Percentiles rank a stretch among this genome's conserved stretches.
These are phyloP conservation scores for Drosophila rufa DNA, from an alignment of 1,140 invertebrate species.

Conservation along the genomic window DNA sequence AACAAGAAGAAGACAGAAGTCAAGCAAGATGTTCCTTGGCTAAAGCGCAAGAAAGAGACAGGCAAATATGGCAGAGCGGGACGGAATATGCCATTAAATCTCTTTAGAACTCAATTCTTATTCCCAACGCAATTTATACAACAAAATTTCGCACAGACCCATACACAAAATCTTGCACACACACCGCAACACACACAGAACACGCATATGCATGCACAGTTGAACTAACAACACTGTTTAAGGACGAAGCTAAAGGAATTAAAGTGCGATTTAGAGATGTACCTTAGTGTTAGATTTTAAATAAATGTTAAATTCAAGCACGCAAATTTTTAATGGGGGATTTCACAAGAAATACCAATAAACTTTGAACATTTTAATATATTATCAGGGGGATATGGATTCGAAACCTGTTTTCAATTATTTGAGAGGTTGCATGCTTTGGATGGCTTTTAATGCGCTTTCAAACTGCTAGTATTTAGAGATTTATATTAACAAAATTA, in stretches of 20 bases:
- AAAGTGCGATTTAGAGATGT: background rate
- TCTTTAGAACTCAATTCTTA: slow-evolving; percentile 84
- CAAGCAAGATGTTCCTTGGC: slow-evolving; percentile 36
- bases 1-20: slow-evolving; percentile 27
- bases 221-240: slow-evolving; percentile 13
- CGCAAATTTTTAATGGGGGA: background rate
- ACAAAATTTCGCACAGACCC: slow-evolving; percentile 69
- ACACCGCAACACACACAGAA: background rate
- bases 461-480: background rate
- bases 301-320: background rate
- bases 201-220: slow-evolving; percentile 6
- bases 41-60: slow-evolving; percentile 12
- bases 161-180: slow-evolving; percentile 39
- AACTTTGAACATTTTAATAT: background rate
- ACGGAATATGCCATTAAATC: slow-evolving; percentile 76
- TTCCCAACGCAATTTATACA: slow-evolving; percentile 84
- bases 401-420: background rate
- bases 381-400: background rate
- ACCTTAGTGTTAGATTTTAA: background rate
- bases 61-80: slow-evolving; percentile 24
- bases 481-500: no score
- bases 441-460: background rate
- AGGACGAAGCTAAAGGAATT: slow-evolving; percentile 6
- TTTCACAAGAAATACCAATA: background rate
- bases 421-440: background rate